Evolutionary conservation across 2,797 vertebrate genomes (phyloP).

Genomic region (Champsocephalus esox): DNA sequence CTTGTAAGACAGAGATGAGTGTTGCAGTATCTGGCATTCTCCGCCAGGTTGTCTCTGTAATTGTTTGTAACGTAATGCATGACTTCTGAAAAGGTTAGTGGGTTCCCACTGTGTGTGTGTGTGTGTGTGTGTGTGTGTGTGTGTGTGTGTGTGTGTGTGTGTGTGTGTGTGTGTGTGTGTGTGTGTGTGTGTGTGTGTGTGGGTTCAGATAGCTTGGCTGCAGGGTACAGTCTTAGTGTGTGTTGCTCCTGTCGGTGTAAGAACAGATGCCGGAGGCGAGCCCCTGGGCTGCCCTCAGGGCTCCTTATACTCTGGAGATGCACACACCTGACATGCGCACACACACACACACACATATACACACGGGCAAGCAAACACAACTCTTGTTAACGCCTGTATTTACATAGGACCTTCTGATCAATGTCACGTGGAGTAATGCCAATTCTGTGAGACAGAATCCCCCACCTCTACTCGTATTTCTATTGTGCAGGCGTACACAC

Average conservation of each 20-base stretch:
- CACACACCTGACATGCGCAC: conserved; percentile 62
- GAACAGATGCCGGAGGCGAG: conserved; percentile 83
- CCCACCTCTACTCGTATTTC: no score
- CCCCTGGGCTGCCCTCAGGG: conserved; percentile 83
- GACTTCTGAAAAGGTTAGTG: conserved; percentile 75
- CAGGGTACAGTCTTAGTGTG: conserved; percentile 77
- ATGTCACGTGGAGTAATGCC: conserved; percentile 55
- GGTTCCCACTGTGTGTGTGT: conserved; percentile 7
- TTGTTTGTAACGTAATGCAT: conserved; percentile 69
- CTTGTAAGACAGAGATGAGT: conserved; percentile 64
- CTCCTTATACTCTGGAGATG: conserved; percentile 71
- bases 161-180: background rate
- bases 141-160: background rate
- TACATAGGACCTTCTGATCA: conserved; percentile 74
- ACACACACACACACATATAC: conserved; percentile 2
- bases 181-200: conserved; percentile 31
- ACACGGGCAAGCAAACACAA: conserved; percentile 30
- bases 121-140: conserved; percentile 31
- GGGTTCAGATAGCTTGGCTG: conserved; percentile 66
- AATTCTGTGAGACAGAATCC: conserved; percentile 43
- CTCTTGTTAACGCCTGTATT: conserved; percentile 64
- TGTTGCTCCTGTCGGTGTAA: conserved; percentile 83
- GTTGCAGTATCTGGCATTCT: conserved; percentile 53
- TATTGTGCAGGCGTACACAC: conserved; percentile 23
- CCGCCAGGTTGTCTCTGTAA: conserved; percentile 64